phyloP scores from a whole-genome alignment of 2,888 invertebrate species.

The Leuctra nigra region DNA sequence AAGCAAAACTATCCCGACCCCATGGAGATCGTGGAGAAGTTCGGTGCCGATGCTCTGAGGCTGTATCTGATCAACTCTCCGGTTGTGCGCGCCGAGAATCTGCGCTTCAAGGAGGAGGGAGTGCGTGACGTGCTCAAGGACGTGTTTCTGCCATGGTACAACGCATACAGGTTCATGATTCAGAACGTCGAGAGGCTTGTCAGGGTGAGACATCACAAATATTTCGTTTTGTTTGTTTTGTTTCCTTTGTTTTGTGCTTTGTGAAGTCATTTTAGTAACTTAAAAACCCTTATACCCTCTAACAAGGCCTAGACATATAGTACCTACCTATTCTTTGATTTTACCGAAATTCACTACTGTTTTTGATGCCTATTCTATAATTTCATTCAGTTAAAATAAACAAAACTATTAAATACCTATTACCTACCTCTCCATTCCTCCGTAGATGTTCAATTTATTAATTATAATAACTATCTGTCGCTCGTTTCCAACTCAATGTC shows the following conservation, averaged over 20 bases:
- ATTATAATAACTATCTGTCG: no score
- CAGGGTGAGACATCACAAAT: slow-evolving; percentile 41
- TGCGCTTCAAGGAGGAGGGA: slow-evolving; percentile 95
- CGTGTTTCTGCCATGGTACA: slow-evolving; percentile 96
- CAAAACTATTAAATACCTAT: no score
- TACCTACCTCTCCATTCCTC: no score
- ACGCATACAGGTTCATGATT: slow-evolving; percentile 86
- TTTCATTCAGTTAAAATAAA: no score
- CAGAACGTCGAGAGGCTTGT: slow-evolving; percentile 84
- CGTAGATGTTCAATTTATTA: no score
- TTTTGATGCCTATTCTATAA: no score
- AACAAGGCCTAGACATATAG: no score
- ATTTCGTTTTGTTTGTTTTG: background rate
- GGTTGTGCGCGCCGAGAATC: slow-evolving; percentile 93
- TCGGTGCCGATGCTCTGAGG: slow-evolving; percentile 94
- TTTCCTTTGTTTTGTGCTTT: background rate
- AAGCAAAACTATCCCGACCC: slow-evolving; percentile 99
- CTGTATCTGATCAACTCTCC: slow-evolving; percentile 97
- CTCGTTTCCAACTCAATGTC: no score
- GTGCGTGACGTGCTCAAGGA: slow-evolving; percentile 95
- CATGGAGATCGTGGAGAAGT: slow-evolving; percentile 79
- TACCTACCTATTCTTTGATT: no score
- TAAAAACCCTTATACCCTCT: no score
- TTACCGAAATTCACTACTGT: no score
- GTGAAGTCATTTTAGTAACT: no score